Evolutionary conservation across 53 echinoderm and acorn worm species (phyloP).

Genomic region (Luidia sarsii): DNA sequence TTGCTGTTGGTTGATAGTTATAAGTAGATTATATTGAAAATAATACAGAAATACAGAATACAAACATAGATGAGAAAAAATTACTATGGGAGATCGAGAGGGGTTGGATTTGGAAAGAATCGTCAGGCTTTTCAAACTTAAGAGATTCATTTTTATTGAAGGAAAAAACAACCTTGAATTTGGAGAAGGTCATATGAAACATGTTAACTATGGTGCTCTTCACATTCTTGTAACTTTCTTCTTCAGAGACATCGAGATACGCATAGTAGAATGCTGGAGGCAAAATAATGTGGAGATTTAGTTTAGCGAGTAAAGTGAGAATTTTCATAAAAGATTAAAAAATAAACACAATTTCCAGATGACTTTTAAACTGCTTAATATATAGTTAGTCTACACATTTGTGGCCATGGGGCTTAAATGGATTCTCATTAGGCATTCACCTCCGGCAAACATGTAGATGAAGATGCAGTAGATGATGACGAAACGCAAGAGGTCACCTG

Average conservation of each 20-base stretch:
- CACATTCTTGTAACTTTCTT: conserved; percentile 56
- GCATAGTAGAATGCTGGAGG: conserved; percentile 76
- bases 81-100: too few relatives aligned
- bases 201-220: conserved; percentile 69
- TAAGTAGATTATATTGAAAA: too few relatives aligned
- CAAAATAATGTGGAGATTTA: background rate
- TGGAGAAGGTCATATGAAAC: conserved; percentile 91
- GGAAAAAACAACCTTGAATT: conserved; percentile 84
- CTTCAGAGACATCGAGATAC: conserved; percentile 51
- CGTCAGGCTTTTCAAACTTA: too few relatives aligned
- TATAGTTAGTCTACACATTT: background rate
- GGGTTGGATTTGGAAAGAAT: too few relatives aligned
- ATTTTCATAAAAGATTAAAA: too few relatives aligned
- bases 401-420: background rate
- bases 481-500: conserved; percentile 76
- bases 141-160: too few relatives aligned
- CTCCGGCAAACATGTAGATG: conserved; percentile 72
- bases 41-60: too few relatives aligned
- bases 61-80: too few relatives aligned
- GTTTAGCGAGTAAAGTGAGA: background rate
- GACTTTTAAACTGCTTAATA: background rate
- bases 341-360: background rate
- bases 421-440: too few relatives aligned
- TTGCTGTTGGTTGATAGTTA: too few relatives aligned
- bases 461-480: conserved; percentile 74